phyloP scores from a whole-genome alignment of 2,797 vertebrate genomes.

The Dicrostonyx torquatus region DNA sequence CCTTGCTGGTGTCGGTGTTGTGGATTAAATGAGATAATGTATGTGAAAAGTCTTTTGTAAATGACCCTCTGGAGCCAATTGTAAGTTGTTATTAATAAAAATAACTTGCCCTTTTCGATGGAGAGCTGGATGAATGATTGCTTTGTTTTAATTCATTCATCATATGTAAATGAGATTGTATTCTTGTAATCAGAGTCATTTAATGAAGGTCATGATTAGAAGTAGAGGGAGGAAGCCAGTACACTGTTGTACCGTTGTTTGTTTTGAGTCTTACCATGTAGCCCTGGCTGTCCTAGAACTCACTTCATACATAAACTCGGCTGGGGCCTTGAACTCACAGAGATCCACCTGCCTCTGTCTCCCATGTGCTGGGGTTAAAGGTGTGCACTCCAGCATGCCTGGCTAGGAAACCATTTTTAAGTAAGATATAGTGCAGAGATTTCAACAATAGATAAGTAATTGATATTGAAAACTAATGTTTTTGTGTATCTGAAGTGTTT shows the following conservation, averaged over 20 bases:
- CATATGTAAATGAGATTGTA: slow-evolving; percentile 15
- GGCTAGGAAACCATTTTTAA: slow-evolving; percentile 7
- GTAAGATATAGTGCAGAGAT: slow-evolving; percentile 46
- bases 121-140: neutral
- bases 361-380: neutral
- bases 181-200: slow-evolving; percentile 44
- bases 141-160: slow-evolving; percentile 54
- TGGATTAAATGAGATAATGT: slow-evolving; percentile 24
- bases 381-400: neutral
- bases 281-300: neutral
- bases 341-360: neutral
- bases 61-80: neutral
- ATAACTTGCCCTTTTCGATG: slow-evolving; percentile 22
- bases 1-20: neutral
- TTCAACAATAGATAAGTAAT: slow-evolving; percentile 16
- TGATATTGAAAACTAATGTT: slow-evolving; percentile 32
- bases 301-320: neutral
- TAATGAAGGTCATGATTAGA: slow-evolving; percentile 63
- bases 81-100: slow-evolving; percentile 51
- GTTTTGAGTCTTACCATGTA: neutral
- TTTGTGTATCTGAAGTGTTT: slow-evolving; percentile 19
- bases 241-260: neutral
- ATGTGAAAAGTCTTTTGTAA: slow-evolving; percentile 45
- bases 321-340: neutral
- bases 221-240: neutral